Evolutionary conservation across 64 coral and sea anemone species (phyloP).

Genomic region (Montipora efflorescens): DNA sequence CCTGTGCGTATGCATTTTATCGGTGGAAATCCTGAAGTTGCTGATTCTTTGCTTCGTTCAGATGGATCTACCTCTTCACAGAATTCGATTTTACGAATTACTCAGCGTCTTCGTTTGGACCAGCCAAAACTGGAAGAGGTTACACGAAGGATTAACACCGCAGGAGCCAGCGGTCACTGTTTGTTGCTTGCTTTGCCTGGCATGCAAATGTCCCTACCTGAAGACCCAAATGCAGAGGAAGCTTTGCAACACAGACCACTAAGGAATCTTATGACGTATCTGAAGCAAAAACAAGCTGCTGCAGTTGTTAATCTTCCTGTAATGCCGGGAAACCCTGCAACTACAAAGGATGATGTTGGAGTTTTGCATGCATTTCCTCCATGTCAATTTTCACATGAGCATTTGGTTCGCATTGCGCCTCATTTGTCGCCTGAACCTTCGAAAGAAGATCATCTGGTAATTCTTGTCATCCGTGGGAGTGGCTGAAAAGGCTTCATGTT

Average conservation of each 20-base stretch:
- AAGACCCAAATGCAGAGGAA: constrained; percentile 79
- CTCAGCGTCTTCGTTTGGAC: constrained; percentile 97
- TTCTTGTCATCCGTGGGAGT: constrained; percentile 97
- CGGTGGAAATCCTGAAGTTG: constrained; percentile 98
- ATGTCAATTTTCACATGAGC: constrained; percentile 99
- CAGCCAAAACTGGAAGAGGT: constrained; percentile 99
- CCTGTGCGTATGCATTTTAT: constrained; percentile 99
- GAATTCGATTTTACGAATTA: constrained; percentile 87
- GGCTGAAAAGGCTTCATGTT: constrained; percentile 16
- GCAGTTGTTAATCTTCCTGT: constrained; percentile 97
- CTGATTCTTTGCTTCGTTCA: constrained; percentile 91
- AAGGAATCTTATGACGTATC: constrained; percentile 96
- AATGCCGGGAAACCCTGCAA: constrained; percentile 73
- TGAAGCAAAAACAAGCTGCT: constrained; percentile 99
- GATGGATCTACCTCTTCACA: constrained; percentile 73
- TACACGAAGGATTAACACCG: constrained; percentile 91
- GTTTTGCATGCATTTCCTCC: constrained; percentile 99
- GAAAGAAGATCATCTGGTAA: constrained; percentile 98
- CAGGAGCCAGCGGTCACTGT: constrained; percentile 92
- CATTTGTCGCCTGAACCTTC: constrained; percentile 99
- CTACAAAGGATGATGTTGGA: constrained; percentile 91
- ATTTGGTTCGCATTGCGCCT: constrained; percentile 97
- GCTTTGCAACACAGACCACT: constrained; percentile 93
- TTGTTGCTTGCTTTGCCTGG: constrained; percentile 94
- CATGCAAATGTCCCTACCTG: constrained; percentile 76